Percentiles rank a stretch among this genome's conserved stretches.
phyloP scores from a whole-genome alignment of 2,888 invertebrate genomes.

The Leptopilina myrica region DNA sequence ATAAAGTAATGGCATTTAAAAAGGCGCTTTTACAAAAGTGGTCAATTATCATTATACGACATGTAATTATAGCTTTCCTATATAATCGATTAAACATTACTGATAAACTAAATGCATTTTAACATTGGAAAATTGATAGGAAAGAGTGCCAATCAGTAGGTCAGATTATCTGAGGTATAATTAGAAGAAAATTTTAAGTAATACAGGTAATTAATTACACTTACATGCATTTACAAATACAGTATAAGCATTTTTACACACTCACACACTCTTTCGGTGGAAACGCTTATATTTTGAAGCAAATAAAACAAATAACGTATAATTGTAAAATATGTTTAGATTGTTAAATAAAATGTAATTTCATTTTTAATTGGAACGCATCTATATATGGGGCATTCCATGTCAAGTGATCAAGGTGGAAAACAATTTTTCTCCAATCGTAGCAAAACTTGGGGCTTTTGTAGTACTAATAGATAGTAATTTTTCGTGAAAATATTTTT shows the following conservation, averaged over 20 bases:
- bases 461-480: too few relatives aligned
- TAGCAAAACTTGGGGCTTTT: too few relatives aligned
- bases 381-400: too few relatives aligned
- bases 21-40: background rate
- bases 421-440: too few relatives aligned
- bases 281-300: background rate
- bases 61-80: constrained; percentile 1
- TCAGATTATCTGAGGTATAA: constrained; percentile 7
- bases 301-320: background rate
- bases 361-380: background rate
- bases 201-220: constrained; percentile 9
- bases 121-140: background rate
- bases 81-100: constrained; percentile 7
- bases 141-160: constrained; percentile 1
- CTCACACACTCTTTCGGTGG: background rate
- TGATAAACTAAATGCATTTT: constrained; percentile 6
- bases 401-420: too few relatives aligned
- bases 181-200: background rate
- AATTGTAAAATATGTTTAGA: too few relatives aligned
- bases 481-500: too few relatives aligned
- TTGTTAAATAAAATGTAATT: too few relatives aligned
- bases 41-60: constrained; percentile 2
- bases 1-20: background rate
- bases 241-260: background rate
- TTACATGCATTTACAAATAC: background rate